phyloP scores from a whole-genome alignment of 2,113 vertebrate species.

The Hippocampus guttulatus region DNA sequence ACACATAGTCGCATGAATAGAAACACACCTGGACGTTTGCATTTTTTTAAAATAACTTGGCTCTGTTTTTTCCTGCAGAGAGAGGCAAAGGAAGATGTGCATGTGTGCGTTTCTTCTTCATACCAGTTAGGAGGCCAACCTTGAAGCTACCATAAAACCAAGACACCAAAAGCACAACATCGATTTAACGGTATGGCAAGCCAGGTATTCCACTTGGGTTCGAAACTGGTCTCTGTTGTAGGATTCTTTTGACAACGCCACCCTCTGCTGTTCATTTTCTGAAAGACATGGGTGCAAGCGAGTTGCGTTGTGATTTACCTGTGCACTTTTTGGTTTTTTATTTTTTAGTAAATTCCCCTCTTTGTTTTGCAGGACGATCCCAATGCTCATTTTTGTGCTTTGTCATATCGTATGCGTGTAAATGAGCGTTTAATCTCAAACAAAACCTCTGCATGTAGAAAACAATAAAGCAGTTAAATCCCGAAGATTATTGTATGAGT shows the following conservation, averaged over 20 bases:
- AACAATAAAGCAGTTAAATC: not conserved
- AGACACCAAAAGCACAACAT: constrained; percentile 9
- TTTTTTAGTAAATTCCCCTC: not conserved
- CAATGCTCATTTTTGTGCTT: not conserved
- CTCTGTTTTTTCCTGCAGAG: constrained; percentile 2
- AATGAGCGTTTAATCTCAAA: not conserved
- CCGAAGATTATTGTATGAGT: not conserved
- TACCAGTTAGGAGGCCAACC: constrained; percentile 77
- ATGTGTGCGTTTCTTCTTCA: constrained; percentile 62
- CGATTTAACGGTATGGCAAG: not conserved
- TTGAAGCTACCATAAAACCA: constrained; percentile 35
- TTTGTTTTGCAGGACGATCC: not conserved
- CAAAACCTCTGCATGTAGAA: not conserved
- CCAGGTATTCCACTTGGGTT: not conserved
- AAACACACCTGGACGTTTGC: not conserved
- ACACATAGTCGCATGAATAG: not conserved
- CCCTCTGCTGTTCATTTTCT: constrained; percentile 41
- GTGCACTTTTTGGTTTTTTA: not conserved
- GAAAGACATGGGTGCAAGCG: constrained; percentile 7
- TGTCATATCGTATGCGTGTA: not conserved
- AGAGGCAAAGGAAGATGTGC: constrained; percentile 32
- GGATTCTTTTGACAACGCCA: constrained; percentile 28
- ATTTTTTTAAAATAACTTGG: not conserved
- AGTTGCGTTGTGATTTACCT: not conserved
- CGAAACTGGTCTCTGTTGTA: not conserved